Conservation (phyloP, 2,797 vertebrate species). For the Valencia hispanica region DNA sequence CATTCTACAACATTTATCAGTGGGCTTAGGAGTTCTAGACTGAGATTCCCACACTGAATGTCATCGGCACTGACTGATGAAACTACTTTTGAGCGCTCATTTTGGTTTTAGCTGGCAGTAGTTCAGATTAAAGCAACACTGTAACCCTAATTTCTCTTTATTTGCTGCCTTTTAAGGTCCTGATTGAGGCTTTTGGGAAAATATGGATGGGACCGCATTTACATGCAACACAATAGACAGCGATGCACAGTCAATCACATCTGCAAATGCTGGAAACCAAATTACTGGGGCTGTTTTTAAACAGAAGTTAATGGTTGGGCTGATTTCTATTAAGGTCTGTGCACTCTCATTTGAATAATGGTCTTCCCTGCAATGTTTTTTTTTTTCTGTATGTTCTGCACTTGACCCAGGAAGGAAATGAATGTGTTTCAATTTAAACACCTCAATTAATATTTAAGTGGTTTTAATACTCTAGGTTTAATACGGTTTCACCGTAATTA, state of each 20-base stretch:
- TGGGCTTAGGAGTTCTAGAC: slow-evolving; percentile 42
- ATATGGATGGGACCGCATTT: slow-evolving; percentile 68
- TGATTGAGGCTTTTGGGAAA: slow-evolving; percentile 70
- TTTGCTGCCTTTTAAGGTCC: slow-evolving; percentile 71
- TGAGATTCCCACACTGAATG: slow-evolving; percentile 25
- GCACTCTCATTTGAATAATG: slow-evolving; percentile 85
- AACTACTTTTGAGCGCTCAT: slow-evolving; percentile 64
- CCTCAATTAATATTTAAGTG: slow-evolving; percentile 81
- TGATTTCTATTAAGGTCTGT: slow-evolving; percentile 80
- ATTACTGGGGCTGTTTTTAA: slow-evolving; percentile 70
- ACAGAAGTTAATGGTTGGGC: slow-evolving; percentile 74
- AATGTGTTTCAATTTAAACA: slow-evolving; percentile 74
- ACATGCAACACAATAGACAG: slow-evolving; percentile 65
- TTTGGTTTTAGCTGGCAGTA: slow-evolving; percentile 68
- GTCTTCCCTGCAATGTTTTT: slow-evolving; percentile 66
- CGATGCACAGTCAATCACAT: slow-evolving; percentile 62
- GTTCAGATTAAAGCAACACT: slow-evolving; percentile 69
- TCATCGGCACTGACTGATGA: slow-evolving; percentile 42
- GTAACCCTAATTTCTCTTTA: slow-evolving; percentile 74
- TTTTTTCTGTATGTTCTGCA: slow-evolving; percentile 65
- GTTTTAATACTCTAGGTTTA: slow-evolving; percentile 76
- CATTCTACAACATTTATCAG: slow-evolving; percentile 28
- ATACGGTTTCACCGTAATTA: slow-evolving; percentile 70
- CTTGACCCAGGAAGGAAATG: slow-evolving; percentile 75
- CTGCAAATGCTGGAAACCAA: slow-evolving; percentile 65